Evolutionary conservation across 1,140 invertebrate genomes (phyloP).

Genomic region (Harlomillsia oculata): DNA sequence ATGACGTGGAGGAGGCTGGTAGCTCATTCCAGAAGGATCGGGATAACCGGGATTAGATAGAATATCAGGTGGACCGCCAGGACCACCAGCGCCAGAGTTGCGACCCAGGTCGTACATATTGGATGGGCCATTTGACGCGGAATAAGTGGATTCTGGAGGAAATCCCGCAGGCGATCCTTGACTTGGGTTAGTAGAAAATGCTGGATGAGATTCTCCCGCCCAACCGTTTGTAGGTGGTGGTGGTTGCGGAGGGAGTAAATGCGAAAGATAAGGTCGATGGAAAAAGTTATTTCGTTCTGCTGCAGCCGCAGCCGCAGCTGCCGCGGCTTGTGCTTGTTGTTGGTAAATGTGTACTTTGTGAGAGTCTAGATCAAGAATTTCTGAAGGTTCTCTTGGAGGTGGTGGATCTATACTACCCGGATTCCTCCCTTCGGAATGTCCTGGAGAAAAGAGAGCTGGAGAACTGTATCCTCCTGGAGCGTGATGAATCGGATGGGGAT

Average conservation of each 20-base stretch:
- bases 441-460: slow-evolving; percentile 2
- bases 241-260: slow-evolving; percentile 23
- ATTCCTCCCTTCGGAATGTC: slow-evolving; percentile 3
- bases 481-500: slow-evolving; percentile 10
- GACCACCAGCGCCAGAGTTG: background rate
- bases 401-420: slow-evolving; percentile 2
- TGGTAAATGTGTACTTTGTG: slow-evolving; percentile 61
- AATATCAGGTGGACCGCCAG: slow-evolving; percentile 2
- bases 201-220: slow-evolving; percentile 7
- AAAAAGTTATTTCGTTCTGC: slow-evolving; percentile 32
- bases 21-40: slow-evolving; percentile 1
- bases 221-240: slow-evolving; percentile 13
- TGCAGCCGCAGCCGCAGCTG: slow-evolving; percentile 38
- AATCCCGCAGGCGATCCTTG: slow-evolving; percentile 19
- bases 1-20: slow-evolving; percentile 1
- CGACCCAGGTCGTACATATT: slow-evolving; percentile 4
- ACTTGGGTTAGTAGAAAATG: slow-evolving; percentile 7
- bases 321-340: slow-evolving; percentile 38
- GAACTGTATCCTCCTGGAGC: background rate
- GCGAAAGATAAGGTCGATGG: slow-evolving; percentile 31
- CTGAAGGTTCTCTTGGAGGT: slow-evolving; percentile 57
- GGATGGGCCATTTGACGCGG: slow-evolving; percentile 12
- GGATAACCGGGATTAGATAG: slow-evolving; percentile 1
- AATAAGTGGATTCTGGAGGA: slow-evolving; percentile 12
- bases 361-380: slow-evolving; percentile 77